Conservation (phyloP, 2,113 vertebrate species). For the Chionis minor region DNA sequence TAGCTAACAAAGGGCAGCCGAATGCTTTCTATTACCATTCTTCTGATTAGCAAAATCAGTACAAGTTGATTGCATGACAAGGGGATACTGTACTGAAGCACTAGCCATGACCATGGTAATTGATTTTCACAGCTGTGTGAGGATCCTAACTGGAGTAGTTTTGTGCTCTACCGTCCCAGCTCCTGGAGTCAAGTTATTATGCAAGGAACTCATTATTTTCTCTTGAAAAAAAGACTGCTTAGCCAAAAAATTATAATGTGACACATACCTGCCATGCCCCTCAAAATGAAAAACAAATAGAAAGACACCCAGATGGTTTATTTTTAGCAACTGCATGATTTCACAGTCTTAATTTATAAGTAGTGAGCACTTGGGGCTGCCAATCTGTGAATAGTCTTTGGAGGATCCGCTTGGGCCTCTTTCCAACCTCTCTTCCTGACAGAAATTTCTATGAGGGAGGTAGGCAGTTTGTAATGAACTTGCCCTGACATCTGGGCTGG, state of each 20-base stretch:
- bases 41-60: not conserved
- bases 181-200: not conserved
- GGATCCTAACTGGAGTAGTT: not conserved
- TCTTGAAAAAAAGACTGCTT: not conserved
- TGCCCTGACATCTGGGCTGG: not conserved
- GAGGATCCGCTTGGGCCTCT: not conserved
- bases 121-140: not conserved
- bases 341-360: constrained; percentile 7
- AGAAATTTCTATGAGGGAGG: constrained; percentile 3
- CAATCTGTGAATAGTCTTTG: constrained; percentile 22
- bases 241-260: not conserved
- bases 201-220: not conserved
- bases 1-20: not conserved
- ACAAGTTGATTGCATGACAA: not conserved
- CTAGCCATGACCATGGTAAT: not conserved
- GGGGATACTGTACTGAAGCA: not conserved
- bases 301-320: not conserved
- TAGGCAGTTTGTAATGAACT: not conserved
- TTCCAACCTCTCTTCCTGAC: constrained; percentile 26
- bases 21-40: not conserved
- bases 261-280: not conserved
- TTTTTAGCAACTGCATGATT: constrained; percentile 23
- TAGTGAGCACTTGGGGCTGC: constrained; percentile 1
- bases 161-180: not conserved
- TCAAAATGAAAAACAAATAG: not conserved